Percentiles rank a stretch among this genome's conserved stretches.
Evolutionary conservation across 2,113 vertebrate genomes (phyloP).

Genomic region (human (Homo sapiens)): GRCh38 chr12:48779501-48780000

Average conservation of each 20-base stretch:
- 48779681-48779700: slow-evolving; percentile 58
- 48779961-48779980: background rate
- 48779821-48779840: background rate
- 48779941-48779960: slow-evolving; percentile 34
- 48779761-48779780: background rate
- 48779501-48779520: background rate
- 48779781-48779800: slow-evolving; percentile 23
- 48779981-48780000: background rate
- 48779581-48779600: background rate
- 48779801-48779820: slow-evolving; percentile 36
- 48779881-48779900: background rate
- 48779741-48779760: slow-evolving; percentile 35
- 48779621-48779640: background rate
- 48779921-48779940: background rate
- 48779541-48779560: background rate
- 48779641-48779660: background rate
- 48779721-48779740: slow-evolving; percentile 33
- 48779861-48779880: slow-evolving; percentile 26
- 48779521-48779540: background rate
- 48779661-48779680: background rate
- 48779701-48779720: slow-evolving; percentile 31
- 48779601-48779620: background rate
- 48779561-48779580: background rate
- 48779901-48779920: background rate
- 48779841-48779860: background rate